These are phyloP conservation scores for Coregonus sp. DNA, from an alignment of 2,797 vertebrate genomes.

Conservation along the genomic window DNA sequence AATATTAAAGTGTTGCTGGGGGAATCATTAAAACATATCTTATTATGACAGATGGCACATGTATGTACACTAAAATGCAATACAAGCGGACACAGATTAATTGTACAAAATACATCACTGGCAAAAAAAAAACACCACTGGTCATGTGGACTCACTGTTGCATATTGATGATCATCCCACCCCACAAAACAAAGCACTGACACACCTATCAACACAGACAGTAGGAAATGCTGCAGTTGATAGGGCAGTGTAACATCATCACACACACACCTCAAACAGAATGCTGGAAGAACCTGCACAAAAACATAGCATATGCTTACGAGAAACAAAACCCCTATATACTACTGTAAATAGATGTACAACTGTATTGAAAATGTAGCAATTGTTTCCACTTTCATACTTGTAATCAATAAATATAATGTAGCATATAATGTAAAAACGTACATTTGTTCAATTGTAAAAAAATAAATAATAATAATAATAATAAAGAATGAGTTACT, in stretches of 20 bases:
- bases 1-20: slow-evolving; percentile 44
- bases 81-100: slow-evolving; percentile 42
- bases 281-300: slow-evolving; percentile 81
- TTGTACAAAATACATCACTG: slow-evolving; percentile 36
- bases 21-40: slow-evolving; percentile 28
- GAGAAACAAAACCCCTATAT: slow-evolving; percentile 61
- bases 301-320: slow-evolving; percentile 65
- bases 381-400: slow-evolving; percentile 86
- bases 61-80: slow-evolving; percentile 52
- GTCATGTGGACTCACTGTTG: slow-evolving; percentile 58
- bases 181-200: slow-evolving; percentile 33
- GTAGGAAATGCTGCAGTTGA: slow-evolving; percentile 63
- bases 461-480: no score
- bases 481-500: slow-evolving; percentile 72
- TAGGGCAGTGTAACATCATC: slow-evolving; percentile 65
- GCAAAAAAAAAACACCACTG: slow-evolving; percentile 24
- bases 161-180: slow-evolving; percentile 63
- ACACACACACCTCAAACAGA: slow-evolving; percentile 74
- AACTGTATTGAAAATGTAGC: slow-evolving; percentile 85
- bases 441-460: slow-evolving; percentile 66
- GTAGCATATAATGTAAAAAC: slow-evolving; percentile 83
- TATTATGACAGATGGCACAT: slow-evolving; percentile 48
- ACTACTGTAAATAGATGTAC: slow-evolving; percentile 84
- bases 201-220: slow-evolving; percentile 63
- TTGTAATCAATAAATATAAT: slow-evolving; percentile 84